Evolutionary conservation across 2,888 invertebrate genomes (phyloP).

Genomic region (Drosophila pegasa): DNA sequence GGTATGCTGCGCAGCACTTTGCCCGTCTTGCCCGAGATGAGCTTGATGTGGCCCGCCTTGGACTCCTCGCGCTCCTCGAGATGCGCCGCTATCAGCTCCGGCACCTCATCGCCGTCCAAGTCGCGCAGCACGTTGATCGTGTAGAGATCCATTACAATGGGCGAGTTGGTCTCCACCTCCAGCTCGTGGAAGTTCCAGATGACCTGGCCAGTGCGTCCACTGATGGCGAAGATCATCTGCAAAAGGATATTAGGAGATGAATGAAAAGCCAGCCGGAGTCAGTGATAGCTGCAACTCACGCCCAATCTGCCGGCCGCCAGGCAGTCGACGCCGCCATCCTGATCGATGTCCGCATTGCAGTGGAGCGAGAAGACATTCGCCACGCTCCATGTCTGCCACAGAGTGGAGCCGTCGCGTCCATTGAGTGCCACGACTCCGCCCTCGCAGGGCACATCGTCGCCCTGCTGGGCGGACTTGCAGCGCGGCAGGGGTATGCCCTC

Average conservation of each 20-base stretch:
- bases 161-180: slow-evolving; percentile 85
- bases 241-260: slow-evolving; percentile 19
- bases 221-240: slow-evolving; percentile 88
- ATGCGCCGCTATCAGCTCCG: slow-evolving; percentile 90
- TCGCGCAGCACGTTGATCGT: slow-evolving; percentile 90
- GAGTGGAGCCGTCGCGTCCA: slow-evolving; percentile 88
- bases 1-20: slow-evolving; percentile 87
- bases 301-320: slow-evolving; percentile 90
- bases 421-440: slow-evolving; percentile 92
- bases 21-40: slow-evolving; percentile 90
- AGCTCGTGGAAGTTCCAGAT: slow-evolving; percentile 87
- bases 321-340: slow-evolving; percentile 90
- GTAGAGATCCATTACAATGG: slow-evolving; percentile 87
- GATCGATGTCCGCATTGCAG: slow-evolving; percentile 89
- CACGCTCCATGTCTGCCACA: slow-evolving; percentile 91
- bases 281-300: slow-evolving; percentile 84
- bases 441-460: slow-evolving; percentile 88
- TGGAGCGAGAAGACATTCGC: slow-evolving; percentile 91
- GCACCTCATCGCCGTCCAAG: slow-evolving; percentile 88
- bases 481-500: slow-evolving; percentile 87
- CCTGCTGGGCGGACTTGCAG: slow-evolving; percentile 87
- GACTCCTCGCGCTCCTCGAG: slow-evolving; percentile 86
- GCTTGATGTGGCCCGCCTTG: slow-evolving; percentile 88
- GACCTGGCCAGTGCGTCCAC: slow-evolving; percentile 88
- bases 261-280: not conserved